Percentiles rank a stretch among this genome's conserved stretches.
phyloP scores from a whole-genome alignment of 2,797 vertebrate genomes.

The Urosaurus nigricauda region DNA sequence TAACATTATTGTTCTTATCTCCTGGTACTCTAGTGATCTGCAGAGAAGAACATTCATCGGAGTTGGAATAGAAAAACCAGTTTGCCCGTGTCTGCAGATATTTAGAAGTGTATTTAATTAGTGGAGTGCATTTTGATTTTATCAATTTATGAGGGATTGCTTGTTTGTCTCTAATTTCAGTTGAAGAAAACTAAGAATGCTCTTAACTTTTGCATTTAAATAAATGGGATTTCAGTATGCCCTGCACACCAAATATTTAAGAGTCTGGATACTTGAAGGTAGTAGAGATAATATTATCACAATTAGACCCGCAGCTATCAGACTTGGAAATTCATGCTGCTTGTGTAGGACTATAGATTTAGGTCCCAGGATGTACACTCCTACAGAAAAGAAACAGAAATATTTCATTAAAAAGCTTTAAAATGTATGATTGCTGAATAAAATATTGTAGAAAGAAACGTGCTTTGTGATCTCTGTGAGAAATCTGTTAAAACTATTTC shows the following conservation, averaged over 20 bases:
- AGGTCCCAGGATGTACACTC: background rate
- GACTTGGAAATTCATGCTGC: background rate
- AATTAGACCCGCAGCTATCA: background rate
- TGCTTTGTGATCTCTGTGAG: background rate
- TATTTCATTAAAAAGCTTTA: slow-evolving; percentile 13
- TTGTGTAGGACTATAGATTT: background rate
- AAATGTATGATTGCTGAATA: slow-evolving; percentile 1
- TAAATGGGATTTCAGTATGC: background rate
- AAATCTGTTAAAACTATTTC: background rate
- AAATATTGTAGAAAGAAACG: background rate
- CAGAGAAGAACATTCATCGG: background rate
- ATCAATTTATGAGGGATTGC: background rate
- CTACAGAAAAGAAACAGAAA: background rate
- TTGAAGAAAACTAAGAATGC: background rate
- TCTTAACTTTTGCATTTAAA: background rate
- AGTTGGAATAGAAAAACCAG: background rate
- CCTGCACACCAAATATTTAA: background rate
- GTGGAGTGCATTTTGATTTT: background rate
- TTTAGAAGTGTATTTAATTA: background rate
- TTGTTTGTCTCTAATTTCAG: background rate
- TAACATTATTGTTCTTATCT: background rate
- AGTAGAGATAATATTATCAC: background rate
- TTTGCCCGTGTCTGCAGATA: background rate
- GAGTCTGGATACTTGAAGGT: background rate
- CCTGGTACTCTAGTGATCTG: background rate